Base-by-base conservation (phyloP, 2,888 invertebrate genomes). In the Lacanobia wlatinum region DNA sequence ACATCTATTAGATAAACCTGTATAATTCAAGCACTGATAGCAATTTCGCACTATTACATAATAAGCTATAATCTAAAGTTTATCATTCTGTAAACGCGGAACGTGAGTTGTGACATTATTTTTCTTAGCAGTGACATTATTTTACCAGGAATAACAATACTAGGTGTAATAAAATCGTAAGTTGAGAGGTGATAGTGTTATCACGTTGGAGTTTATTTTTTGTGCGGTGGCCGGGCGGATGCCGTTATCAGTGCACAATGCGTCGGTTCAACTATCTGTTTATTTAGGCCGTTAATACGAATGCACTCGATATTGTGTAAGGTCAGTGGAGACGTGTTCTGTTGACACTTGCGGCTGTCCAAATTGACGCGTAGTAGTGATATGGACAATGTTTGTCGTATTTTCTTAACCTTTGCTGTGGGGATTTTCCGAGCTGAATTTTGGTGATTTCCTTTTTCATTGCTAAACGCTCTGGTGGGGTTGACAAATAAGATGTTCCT, bases 191-290 rank as follows among this genome's bases (percentile, higher is more conserved):
- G 74, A 87, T 83, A 84, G 66, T 46, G 88, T 91, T 94, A 94
- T 94, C 94, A 66, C 53, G 71, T 81, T 67, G 70, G 70, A 77
- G 78, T 84, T 76, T 86, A 82, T 84, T 84, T 87, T 84, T 87
- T 88, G 80, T 84, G 83, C 75, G 88, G 91, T 91, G 92, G 88
- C 85, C 87, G 88, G 88, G 92, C 94, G 95, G 95, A 95, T 94
- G 93, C 92, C 88, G 90, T 92, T 95, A 95, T 94, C 94, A 86
- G 82, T 83, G 83, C 79, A 87, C 85, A 87, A 76, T 61, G 85
- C 86, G 86, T 81, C 82, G 74, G 87, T 83, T 87, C 78, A 84
- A 80, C 83, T 84, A 84, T 85, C 87, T 91, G 91, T 93, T 92
- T 93, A 90, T 91, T 92, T 91, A 90, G 91, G 89, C 88, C 88